Base-by-base conservation (phyloP, 2,888 invertebrate genomes). In the Amphiduros pacificus region DNA sequence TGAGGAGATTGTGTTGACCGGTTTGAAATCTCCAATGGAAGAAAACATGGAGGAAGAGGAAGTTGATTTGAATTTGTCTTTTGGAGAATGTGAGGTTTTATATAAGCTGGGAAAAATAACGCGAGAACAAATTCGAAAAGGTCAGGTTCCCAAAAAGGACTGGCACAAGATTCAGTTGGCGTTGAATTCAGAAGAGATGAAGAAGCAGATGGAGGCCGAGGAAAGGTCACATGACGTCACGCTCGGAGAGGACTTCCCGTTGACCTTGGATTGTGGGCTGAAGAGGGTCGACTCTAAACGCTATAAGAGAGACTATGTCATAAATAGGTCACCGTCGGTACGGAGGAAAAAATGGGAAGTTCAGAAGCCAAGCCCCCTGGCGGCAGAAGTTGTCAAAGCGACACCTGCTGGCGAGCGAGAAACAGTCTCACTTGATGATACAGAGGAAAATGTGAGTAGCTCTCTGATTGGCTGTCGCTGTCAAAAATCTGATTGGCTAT, bases 231-330 rank as follows among this genome's bases (percentile, higher is more conserved):
- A 62, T 54, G 62, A 62, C 60, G n/a, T n/a, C n/a, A 24, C 51
- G 17, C n/a, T 36, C 9, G 22, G 57, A 20, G 58, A 60, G 5
- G 55, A 54, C 14, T n/a, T 40, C 9, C 50, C 26, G n/a, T 29
- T 36, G 26, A 55, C 22, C 49, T 54, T 69, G n/a, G 68, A 69
- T 40, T 67, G 73, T 49, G 75, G 77, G 22, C 69, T 74, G n/a
- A 74, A 75, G 59, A 64, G 71, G 28, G 67, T 75, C n/a, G 71
- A 72, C 53, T 68, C 63, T 6, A 69, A 72, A 27, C 66, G 70
- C 17, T 77, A 76, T 65, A 66, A 70, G 17, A 61, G 75, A 31
- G 79, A 79, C 57, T 79, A 72, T 62, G 73, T 73, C 61, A 67
- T 76, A 1, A 61, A 63, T 55, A 60, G 69, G 22, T 31, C 55